Evolutionary conservation across 2,797 vertebrate genomes (phyloP), one percentile per base, ranked within the genome.

Genomic region (Squalus acanthias): DNA sequence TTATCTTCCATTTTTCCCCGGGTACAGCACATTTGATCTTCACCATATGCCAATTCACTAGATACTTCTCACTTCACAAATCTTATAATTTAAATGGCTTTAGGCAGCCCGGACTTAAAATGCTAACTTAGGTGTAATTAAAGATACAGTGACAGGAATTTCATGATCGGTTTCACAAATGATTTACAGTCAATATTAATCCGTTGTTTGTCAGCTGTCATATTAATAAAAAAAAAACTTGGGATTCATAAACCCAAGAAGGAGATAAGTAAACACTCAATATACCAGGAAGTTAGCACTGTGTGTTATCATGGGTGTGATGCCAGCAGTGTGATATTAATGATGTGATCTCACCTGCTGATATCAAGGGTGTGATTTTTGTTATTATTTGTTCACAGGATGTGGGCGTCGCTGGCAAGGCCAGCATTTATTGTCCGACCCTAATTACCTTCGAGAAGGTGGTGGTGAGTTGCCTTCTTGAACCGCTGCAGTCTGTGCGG

Each of bases 1-100:
- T 96, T 96, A 95, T 96, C 96, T 96, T 33, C 33, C 76, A 67
- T 70, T 96, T 96, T 82, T 94, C 96, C 95, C 96, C 94, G 96
- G 95, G 72, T 96, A 89, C 57, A 95, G 15, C 95, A 39, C 72
- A 96, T 96, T 96, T 96, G 96, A 96, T 96, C 95, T 95, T 89
- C 79, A 63, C 96, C 95, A 96, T 96, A 96, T 96, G 96, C 94
- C 89, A 96, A 82, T 96, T 96, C 96, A 67, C 74, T 95, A 88
- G 76, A 57, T 76, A 88, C 67, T 95, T 96, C 76, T 79, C 96
- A 96, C 70, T 96, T 74, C 85, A 96, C 70, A 95, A 94, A 95
- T 96, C 96, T 95, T 93, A 85, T 63, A 96, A 96, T 91, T 65
- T 87, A 94, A 82, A 94, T 85, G 46, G n/a, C 50, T 74, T 29